phyloP scores from a whole-genome alignment of 2,113 vertebrate genomes.

The Thamnaconus septentrionalis region DNA sequence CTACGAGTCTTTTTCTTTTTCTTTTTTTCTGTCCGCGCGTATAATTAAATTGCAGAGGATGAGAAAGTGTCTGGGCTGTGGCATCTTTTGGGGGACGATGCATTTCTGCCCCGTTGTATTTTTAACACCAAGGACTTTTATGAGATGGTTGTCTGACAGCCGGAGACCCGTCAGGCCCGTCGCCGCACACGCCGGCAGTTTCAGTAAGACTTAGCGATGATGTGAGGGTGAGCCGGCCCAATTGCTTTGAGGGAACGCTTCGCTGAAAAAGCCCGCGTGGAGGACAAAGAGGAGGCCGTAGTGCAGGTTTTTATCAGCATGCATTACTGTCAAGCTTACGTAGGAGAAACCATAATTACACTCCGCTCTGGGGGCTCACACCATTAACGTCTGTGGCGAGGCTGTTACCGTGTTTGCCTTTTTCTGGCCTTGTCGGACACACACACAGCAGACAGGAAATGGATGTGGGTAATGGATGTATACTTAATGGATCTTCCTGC shows the following conservation, averaged over 20 bases:
- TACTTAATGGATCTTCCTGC: conserved; percentile 62
- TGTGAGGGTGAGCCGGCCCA: conserved; percentile 13
- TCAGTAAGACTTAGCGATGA: conserved; percentile 16
- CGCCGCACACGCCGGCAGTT: neutral
- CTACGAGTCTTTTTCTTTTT: conserved; percentile 7
- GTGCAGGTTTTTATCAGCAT: conserved; percentile 58
- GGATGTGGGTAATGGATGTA: conserved; percentile 67
- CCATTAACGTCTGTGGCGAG: conserved; percentile 63
- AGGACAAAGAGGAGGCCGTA: conserved; percentile 47
- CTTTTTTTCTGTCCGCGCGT: no score
- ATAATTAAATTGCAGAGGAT: conserved; percentile 19
- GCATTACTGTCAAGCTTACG: conserved; percentile 59
- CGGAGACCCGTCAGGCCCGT: no score
- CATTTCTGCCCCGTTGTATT: neutral
- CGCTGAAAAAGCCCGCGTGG: conserved; percentile 34
- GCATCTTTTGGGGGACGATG: neutral
- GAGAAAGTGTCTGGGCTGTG: conserved; percentile 29
- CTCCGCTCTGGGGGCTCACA: conserved; percentile 51
- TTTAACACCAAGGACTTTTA: conserved; percentile 2
- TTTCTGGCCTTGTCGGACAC: conserved; percentile 48
- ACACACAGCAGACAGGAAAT: conserved; percentile 67
- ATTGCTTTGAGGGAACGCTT: conserved; percentile 55
- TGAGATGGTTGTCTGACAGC: no score
- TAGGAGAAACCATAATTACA: conserved; percentile 59
- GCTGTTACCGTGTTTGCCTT: conserved; percentile 54